Evolutionary conservation across 2,797 vertebrate genomes (phyloP).

Genomic region (Hoplostethus atlanticus): DNA sequence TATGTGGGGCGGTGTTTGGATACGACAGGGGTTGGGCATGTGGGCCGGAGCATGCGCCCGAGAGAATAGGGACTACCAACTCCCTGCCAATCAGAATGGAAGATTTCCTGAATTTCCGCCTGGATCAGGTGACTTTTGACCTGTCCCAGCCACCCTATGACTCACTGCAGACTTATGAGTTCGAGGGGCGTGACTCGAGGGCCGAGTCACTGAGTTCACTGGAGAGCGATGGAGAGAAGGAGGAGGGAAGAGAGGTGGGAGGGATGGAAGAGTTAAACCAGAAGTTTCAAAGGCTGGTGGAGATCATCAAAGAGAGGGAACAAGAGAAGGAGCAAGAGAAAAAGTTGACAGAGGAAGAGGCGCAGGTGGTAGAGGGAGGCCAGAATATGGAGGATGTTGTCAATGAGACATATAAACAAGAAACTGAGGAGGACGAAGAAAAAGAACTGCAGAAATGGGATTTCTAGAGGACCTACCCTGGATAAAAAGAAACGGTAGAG

Average conservation of each 20-base stretch:
- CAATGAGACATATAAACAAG: slow-evolving; percentile 50
- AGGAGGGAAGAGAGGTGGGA: slow-evolving; percentile 59
- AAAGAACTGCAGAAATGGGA: slow-evolving; percentile 71
- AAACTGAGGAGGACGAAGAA: slow-evolving; percentile 47
- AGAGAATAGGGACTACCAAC: slow-evolving; percentile 29
- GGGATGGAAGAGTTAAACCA: slow-evolving; percentile 87
- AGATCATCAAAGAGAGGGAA: slow-evolving; percentile 85
- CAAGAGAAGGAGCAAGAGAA: slow-evolving; percentile 56
- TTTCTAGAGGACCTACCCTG: slow-evolving; percentile 61
- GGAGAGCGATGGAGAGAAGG: slow-evolving; percentile 85
- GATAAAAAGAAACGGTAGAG: slow-evolving; percentile 17
- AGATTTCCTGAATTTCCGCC: slow-evolving; percentile 87
- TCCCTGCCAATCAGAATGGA: slow-evolving; percentile 85
- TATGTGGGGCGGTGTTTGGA: slow-evolving; percentile 68
- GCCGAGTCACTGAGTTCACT: slow-evolving; percentile 90
- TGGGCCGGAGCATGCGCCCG: slow-evolving; percentile 28
- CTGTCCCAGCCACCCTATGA: slow-evolving; percentile 92
- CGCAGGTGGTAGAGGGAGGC: slow-evolving; percentile 1
- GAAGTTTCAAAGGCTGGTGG: slow-evolving; percentile 89
- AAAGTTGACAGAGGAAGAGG: neutral
- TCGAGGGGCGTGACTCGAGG: slow-evolving; percentile 90
- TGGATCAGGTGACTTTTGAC: slow-evolving; percentile 90
- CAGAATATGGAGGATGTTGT: slow-evolving; percentile 15
- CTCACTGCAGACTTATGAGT: slow-evolving; percentile 93
- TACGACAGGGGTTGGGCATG: slow-evolving; percentile 58